Evolutionary conservation across 2,113 vertebrate genomes (phyloP).

Genomic region (Hippocampus comes): DNA sequence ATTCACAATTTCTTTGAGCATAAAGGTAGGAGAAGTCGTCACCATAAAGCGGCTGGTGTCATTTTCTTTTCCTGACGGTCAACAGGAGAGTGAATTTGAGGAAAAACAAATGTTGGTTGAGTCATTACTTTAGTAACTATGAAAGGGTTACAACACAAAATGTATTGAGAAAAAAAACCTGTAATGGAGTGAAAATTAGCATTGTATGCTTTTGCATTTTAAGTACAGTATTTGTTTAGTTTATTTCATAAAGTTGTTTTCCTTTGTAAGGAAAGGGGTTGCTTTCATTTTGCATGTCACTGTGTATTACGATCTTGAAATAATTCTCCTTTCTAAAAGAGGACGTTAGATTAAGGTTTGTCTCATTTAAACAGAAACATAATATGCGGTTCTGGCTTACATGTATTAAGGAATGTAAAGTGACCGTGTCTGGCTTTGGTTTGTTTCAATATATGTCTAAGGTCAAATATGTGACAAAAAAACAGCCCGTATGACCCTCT

Average conservation of each 20-base stretch:
- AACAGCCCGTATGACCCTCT: conserved; percentile 12
- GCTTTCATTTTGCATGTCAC: conserved; percentile 11
- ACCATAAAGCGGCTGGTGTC: background rate
- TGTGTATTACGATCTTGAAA: conserved; percentile 16
- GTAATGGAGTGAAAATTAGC: background rate
- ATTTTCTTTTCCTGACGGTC: background rate
- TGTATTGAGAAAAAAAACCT: too few relatives aligned
- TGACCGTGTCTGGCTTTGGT: conserved; percentile 18
- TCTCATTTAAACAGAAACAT: conserved; percentile 9
- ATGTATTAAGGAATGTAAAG: conserved; percentile 12
- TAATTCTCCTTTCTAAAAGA: conserved; percentile 12
- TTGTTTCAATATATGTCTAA: conserved; percentile 19
- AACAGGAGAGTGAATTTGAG: background rate
- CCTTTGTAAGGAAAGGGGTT: background rate
- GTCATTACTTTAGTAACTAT: background rate
- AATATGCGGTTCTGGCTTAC: background rate
- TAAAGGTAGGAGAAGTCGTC: background rate
- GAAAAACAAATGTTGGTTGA: background rate
- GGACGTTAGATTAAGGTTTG: background rate
- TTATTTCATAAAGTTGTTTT: conserved; percentile 8
- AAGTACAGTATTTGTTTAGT: background rate
- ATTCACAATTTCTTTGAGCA: background rate
- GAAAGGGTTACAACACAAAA: background rate
- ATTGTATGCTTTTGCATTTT: background rate
- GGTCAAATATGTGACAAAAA: conserved; percentile 26